Conservation (phyloP, 1,140 invertebrate species). For the Lordiphosa collinella region DNA sequence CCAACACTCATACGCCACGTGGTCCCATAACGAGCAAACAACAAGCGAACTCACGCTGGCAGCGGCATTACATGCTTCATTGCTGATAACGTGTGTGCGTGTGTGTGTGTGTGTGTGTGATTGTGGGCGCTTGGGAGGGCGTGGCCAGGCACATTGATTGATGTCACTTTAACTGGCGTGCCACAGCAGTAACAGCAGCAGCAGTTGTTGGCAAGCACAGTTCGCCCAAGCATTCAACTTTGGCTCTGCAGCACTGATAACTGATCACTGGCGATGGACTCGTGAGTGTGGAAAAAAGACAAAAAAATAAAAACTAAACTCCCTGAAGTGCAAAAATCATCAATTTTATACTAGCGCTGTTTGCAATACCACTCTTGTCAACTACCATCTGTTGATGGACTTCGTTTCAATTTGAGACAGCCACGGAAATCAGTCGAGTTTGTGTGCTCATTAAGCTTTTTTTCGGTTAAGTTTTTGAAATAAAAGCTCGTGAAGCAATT, state of each 20-base stretch:
- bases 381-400: too few relatives aligned
- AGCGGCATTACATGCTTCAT: constrained; percentile 43
- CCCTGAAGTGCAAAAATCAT: neutral
- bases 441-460: too few relatives aligned
- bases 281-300: neutral
- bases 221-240: constrained; percentile 35
- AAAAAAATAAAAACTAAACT: neutral
- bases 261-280: neutral
- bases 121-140: constrained; percentile 22
- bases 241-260: constrained; percentile 25
- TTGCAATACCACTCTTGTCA: neutral
- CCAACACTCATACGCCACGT: constrained; percentile 71
- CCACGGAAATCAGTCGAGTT: too few relatives aligned
- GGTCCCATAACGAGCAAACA: constrained; percentile 58
- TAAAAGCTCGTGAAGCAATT: too few relatives aligned
- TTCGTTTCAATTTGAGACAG: too few relatives aligned
- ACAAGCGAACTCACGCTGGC: constrained; percentile 24
- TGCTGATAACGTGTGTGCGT: constrained; percentile 49
- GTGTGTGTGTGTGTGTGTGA: constrained; percentile 3
- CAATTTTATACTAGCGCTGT: neutral
- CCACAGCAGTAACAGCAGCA: constrained; percentile 19
- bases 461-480: too few relatives aligned
- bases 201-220: constrained; percentile 12
- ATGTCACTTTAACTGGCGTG: constrained; percentile 63
- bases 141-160: constrained; percentile 57